These are phyloP conservation scores for Aphelenchoides besseyi DNA, from an alignment of 1,140 invertebrate species.

Conservation along the genomic window DNA sequence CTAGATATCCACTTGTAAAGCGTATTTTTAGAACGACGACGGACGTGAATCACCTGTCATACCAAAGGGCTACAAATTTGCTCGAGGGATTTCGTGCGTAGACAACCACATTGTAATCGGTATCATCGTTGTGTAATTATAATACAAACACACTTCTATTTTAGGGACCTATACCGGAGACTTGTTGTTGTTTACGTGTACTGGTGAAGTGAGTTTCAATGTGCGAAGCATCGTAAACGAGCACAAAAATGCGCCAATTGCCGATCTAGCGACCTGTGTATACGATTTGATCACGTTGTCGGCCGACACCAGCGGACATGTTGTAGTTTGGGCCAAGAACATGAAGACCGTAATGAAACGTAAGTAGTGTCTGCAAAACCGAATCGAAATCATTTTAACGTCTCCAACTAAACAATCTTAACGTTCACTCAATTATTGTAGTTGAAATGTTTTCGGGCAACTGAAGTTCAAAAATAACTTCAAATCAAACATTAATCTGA, in stretches of 20 bases:
- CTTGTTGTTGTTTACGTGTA: slow-evolving; percentile 42
- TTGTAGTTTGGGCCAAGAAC: slow-evolving; percentile 51
- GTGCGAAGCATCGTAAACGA: slow-evolving; percentile 34
- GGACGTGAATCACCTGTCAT: slow-evolving; percentile 12
- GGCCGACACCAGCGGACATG: slow-evolving; percentile 35
- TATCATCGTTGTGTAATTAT: not conserved
- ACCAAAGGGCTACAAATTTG: slow-evolving; percentile 24
- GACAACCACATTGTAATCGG: slow-evolving; percentile 35
- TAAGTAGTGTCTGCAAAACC: slow-evolving; percentile 24
- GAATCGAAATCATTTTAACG: slow-evolving; percentile 19
- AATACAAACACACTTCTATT: not conserved
- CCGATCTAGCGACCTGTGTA: slow-evolving; percentile 47
- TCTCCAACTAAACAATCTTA: not conserved
- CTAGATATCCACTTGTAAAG: not conserved
- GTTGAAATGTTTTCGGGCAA: not conserved
- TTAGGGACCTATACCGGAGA: slow-evolving; percentile 54
- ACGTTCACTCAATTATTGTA: not conserved
- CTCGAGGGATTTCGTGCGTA: slow-evolving; percentile 45
- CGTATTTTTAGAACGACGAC: slow-evolving; percentile 25
- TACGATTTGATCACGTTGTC: slow-evolving; percentile 48
- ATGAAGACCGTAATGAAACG: slow-evolving; percentile 43
- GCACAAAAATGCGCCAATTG: slow-evolving; percentile 39
- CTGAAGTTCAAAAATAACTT: slow-evolving; percentile 15
- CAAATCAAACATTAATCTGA: not conserved
- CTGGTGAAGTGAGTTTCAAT: slow-evolving; percentile 48